phyloP scores from a whole-genome alignment of 2,888 invertebrate species.

The Drosophila paranaensis region DNA sequence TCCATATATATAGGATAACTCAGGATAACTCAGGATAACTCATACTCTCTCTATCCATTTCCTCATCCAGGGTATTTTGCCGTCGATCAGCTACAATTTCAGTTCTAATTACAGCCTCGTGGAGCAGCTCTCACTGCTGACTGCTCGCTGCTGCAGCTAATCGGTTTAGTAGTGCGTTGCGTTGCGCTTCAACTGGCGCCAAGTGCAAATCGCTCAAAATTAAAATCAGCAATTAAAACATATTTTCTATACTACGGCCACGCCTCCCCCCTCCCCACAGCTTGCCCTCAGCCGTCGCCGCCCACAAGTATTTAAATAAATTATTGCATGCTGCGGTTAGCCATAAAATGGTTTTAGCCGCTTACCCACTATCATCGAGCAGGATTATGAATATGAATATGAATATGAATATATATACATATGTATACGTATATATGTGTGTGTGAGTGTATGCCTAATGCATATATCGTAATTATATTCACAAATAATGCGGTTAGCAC shows the following conservation, averaged over 20 bases:
- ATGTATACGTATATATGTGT: too few species aligned
- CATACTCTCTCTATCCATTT: background rate
- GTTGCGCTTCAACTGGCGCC: constrained; percentile 62
- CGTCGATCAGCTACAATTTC: background rate
- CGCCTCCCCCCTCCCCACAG: constrained; percentile 1
- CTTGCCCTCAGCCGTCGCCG: background rate
- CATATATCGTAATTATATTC: constrained; percentile 40
- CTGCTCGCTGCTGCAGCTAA: constrained; percentile 37
- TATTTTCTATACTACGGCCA: constrained; percentile 44
- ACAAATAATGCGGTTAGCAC: constrained; percentile 25
- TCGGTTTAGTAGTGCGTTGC: constrained; percentile 66
- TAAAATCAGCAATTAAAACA: constrained; percentile 80
- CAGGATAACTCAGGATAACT: background rate
- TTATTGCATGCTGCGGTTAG: constrained; percentile 73
- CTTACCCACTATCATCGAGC: constrained; percentile 27
- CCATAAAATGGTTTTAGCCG: constrained; percentile 79
- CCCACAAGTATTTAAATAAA: constrained; percentile 65
- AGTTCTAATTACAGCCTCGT: constrained; percentile 1
- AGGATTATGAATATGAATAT: constrained; percentile 36
- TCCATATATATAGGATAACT: background rate
- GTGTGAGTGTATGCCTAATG: background rate
- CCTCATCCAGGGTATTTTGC: constrained; percentile 15
- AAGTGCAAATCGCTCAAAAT: constrained; percentile 73
- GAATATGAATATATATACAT: constrained; percentile 2
- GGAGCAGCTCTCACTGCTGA: too few species aligned